These are phyloP conservation scores for Eupelmus urozonus DNA, from an alignment of 2,888 invertebrate genomes.

Conservation along the genomic window DNA sequence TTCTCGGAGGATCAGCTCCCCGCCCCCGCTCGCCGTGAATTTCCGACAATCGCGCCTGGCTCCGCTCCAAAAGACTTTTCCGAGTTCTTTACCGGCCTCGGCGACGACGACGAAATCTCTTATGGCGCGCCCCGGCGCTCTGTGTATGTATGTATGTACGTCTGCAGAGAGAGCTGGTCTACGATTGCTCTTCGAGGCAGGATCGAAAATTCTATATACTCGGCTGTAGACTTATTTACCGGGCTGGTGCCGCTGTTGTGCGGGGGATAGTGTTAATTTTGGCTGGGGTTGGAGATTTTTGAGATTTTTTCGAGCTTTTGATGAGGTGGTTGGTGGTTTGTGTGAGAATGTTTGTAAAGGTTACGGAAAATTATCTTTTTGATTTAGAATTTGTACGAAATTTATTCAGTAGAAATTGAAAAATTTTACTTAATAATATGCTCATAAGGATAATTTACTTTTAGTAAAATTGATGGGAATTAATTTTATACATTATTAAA, in stretches of 20 bases:
- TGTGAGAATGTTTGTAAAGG: too few species aligned
- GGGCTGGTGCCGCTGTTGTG: neutral
- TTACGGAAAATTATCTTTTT: too few species aligned
- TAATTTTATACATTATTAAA: too few species aligned
- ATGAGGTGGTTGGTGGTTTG: too few species aligned
- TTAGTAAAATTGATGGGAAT: too few species aligned
- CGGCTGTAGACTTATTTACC: conserved; percentile 51
- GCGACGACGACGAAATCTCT: conserved; percentile 4
- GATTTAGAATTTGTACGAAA: too few species aligned
- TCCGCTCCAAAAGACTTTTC: conserved; percentile 67
- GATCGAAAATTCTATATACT: conserved; percentile 29
- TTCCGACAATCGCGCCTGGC: conserved; percentile 72
- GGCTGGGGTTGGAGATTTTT: neutral
- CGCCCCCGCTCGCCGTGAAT: conserved; percentile 65
- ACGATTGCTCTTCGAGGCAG: conserved; percentile 32
- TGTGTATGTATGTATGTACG: too few species aligned
- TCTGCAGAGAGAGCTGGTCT: too few species aligned
- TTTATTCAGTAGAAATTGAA: too few species aligned
- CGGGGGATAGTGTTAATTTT: conserved; percentile 29
- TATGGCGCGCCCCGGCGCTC: neutral
- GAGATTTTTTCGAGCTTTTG: too few species aligned
- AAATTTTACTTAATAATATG: too few species aligned
- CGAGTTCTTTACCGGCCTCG: conserved; percentile 46
- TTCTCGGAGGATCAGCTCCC: conserved; percentile 54
- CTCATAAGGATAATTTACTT: too few species aligned